Evolutionary conservation across 2,888 invertebrate genomes (phyloP), one percentile per base, ranked within the genome.

Genomic region (Drosophila nr. medialis): DNA sequence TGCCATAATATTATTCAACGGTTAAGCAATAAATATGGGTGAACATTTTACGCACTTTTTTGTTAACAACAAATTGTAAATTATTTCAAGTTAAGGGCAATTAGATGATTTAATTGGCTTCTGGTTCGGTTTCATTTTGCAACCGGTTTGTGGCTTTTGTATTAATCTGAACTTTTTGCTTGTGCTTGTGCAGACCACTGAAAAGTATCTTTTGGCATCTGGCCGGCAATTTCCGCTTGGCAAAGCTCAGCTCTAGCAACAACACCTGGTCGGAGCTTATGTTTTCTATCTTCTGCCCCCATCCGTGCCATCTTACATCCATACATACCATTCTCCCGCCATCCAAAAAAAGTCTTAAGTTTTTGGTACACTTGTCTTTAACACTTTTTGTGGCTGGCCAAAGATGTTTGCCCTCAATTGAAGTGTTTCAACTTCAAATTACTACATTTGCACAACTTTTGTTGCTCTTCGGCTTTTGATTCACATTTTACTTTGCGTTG

Each of bases 401-500:
- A 64, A 65, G 67, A 49, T 64, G 34, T 66, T 75, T 86, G 83
- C 65, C 82, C 87, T 72, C 76, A 79, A 82, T 83, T 72, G 80
- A 70, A 74, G 64, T 65, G 48, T 61, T 54, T 65, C 83, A 61
- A 78, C 83, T 81, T 69, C 72, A 83, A 88, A 85, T 85, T 86
- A 86, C 83, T 83, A 88, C 86, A 88, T 80, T 86, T 80, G 86
- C 86, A 83, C 86, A 83, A 88, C 69, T 84, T 70, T 72, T 34
- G 6, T 45, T 21, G 24, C 27, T 49, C 4, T 61, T 65, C 34
- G 49, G 38, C 70, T 54, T 72, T 59, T 66, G 11, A 29, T 49
- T n/a, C 38, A 34, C 45, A n/a, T 48, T 62, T 65, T 24, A 53
- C 48, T 69, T 54, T 32, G 45, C 64, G 29, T 70, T 65, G 48